These are phyloP conservation scores for Rhopalosiphum maidis DNA, from an alignment of 1,140 invertebrate genomes.

Conservation along the genomic window DNA sequence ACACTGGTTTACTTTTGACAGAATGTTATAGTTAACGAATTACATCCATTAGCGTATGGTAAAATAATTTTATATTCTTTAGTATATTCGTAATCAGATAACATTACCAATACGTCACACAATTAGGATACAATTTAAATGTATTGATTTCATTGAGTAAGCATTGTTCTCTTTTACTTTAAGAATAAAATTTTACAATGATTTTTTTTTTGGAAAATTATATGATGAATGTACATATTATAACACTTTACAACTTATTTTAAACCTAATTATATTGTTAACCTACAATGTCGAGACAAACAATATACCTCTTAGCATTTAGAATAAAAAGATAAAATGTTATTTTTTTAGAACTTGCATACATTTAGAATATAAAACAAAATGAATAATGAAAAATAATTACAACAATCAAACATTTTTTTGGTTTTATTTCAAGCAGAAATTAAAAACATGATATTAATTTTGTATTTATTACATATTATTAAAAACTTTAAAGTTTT, in stretches of 20 bases:
- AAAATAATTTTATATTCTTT: slow-evolving; percentile 20
- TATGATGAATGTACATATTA: not conserved
- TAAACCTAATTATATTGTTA: not conserved
- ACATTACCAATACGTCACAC: too few relatives aligned
- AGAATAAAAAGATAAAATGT: not conserved
- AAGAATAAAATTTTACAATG: not conserved
- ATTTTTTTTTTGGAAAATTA: not conserved
- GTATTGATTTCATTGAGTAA: not conserved
- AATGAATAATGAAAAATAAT: not conserved
- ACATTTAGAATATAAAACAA: not conserved
- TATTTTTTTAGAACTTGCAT: not conserved
- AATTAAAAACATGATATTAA: not conserved
- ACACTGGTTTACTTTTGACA: slow-evolving; percentile 9
- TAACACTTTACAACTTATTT: not conserved
- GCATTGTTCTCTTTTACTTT: not conserved
- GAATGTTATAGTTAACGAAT: not conserved
- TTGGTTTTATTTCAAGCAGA: not conserved
- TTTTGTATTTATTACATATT: not conserved
- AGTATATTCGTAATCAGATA: not conserved
- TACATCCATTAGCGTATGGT: not conserved
- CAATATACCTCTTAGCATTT: not conserved
- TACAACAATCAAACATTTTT: not conserved
- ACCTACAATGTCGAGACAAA: not conserved
- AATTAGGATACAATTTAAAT: not conserved
- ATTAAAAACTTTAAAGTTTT: not conserved